Evolutionary conservation across 1,140 invertebrate species (phyloP).

Genomic region (Adoxophyes honmai): DNA sequence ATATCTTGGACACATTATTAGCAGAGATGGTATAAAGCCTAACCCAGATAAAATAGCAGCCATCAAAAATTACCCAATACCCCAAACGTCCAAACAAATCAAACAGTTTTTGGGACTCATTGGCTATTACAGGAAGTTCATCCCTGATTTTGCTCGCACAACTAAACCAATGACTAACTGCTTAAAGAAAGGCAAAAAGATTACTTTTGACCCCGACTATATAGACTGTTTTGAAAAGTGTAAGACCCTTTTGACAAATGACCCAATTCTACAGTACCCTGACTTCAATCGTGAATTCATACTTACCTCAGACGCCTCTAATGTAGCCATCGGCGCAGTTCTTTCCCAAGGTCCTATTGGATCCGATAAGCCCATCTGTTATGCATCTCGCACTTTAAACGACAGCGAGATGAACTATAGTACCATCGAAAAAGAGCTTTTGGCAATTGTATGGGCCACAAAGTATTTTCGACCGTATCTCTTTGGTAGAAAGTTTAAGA

Average conservation of each 20-base stretch:
- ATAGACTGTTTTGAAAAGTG: slow-evolving; percentile 13
- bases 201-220: slow-evolving; percentile 34
- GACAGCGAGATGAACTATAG: slow-evolving; percentile 35
- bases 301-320: slow-evolving; percentile 27
- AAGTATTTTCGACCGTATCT: slow-evolving; percentile 71
- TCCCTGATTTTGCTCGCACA: slow-evolving; percentile 33
- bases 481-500: slow-evolving; percentile 59
- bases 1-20: slow-evolving; percentile 51
- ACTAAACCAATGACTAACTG: slow-evolving; percentile 36
- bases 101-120: slow-evolving; percentile 37
- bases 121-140: slow-evolving; percentile 39
- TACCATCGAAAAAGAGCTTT: slow-evolving; percentile 43
- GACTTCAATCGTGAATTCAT: slow-evolving; percentile 26
- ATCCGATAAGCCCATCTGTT: slow-evolving; percentile 30
- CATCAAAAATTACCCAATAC: slow-evolving; percentile 31
- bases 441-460: slow-evolving; percentile 7
- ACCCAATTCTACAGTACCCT: slow-evolving; percentile 24
- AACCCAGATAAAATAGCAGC: slow-evolving; percentile 35
- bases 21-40: slow-evolving; percentile 19
- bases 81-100: slow-evolving; percentile 39
- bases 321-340: slow-evolving; percentile 26
- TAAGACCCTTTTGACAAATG: slow-evolving; percentile 9
- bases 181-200: slow-evolving; percentile 31
- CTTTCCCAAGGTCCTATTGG: slow-evolving; percentile 23
- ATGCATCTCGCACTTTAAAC: slow-evolving; percentile 33